Percentiles rank a stretch among this genome's conserved stretches.
Evolutionary conservation across 2,797 vertebrate genomes (phyloP).

Genomic region (Yasuhikotakia modesta): DNA sequence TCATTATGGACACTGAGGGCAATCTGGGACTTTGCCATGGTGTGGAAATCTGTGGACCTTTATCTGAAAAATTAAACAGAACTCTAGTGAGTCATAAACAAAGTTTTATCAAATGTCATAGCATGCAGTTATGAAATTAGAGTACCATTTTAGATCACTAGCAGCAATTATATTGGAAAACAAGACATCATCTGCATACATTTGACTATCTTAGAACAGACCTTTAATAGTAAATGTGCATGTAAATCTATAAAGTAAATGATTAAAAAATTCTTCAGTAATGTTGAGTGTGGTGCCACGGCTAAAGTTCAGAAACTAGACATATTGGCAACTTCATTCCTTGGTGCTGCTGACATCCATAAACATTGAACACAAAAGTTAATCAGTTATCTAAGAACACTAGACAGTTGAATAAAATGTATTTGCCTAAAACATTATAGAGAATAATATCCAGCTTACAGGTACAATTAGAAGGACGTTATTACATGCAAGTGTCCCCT

Average conservation of each 20-base stretch:
- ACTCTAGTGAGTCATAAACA: neutral
- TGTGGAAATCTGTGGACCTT: slow-evolving; percentile 34
- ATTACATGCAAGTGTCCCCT: neutral
- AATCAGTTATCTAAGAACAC: slow-evolving; percentile 50
- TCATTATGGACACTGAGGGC: slow-evolving; percentile 64
- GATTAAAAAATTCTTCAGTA: slow-evolving; percentile 56
- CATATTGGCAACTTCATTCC: slow-evolving; percentile 58
- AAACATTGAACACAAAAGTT: slow-evolving; percentile 52
- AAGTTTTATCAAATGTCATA: neutral
- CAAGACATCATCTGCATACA: neutral
- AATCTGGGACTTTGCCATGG: slow-evolving; percentile 41
- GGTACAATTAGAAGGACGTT: neutral
- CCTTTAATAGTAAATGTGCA: slow-evolving; percentile 30
- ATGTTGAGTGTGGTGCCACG: slow-evolving; percentile 39
- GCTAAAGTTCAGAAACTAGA: slow-evolving; percentile 61
- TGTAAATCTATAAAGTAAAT: slow-evolving; percentile 54
- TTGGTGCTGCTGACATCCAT: slow-evolving; percentile 42
- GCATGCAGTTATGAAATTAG: neutral
- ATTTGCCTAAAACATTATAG: neutral
- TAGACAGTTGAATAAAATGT: slow-evolving; percentile 1
- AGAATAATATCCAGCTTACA: neutral
- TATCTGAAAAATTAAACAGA: slow-evolving; percentile 57
- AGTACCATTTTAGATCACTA: neutral
- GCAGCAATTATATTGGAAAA: slow-evolving; percentile 10
- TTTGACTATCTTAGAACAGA: neutral